Conservation (phyloP, 2,888 invertebrate species). For the Elmis aenea region DNA sequence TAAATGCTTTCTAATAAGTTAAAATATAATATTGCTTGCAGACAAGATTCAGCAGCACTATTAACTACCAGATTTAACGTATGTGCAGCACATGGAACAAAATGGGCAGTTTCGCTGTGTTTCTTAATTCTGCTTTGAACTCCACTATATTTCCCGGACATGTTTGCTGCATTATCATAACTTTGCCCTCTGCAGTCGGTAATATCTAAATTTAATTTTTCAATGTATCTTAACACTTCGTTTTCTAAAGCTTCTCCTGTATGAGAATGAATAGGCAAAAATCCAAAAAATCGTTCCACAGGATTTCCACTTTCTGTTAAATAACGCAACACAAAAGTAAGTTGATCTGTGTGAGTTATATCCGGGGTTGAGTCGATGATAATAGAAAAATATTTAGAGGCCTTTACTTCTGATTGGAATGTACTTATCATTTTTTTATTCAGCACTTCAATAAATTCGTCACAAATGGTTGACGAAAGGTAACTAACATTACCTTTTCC, state of each 20-base stretch:
- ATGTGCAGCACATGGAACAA: conserved; percentile 20
- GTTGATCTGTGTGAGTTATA: conserved; percentile 24
- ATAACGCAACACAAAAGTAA: conserved; percentile 28
- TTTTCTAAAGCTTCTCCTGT: no score
- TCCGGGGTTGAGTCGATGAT: conserved; percentile 29
- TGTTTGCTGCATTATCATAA: conserved; percentile 10
- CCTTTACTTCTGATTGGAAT: conserved; percentile 22
- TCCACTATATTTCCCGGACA: conserved; percentile 16
- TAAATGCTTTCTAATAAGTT: no score
- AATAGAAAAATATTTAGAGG: conserved; percentile 20
- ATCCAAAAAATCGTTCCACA: conserved; percentile 22
- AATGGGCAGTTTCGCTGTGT: conserved; percentile 2
- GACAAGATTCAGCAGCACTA: no score
- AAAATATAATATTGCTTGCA: no score
- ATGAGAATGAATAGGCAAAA: conserved; percentile 19
- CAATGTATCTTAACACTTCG: no score
- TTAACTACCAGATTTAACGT: conserved; percentile 18
- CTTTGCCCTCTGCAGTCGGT: conserved; percentile 1
- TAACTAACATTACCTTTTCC: conserved; percentile 23
- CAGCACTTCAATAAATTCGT: conserved; percentile 28
- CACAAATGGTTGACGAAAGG: conserved; percentile 25
- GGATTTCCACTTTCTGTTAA: conserved; percentile 7
- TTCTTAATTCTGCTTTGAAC: conserved; percentile 2
- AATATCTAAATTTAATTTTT: background rate
- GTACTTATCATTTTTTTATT: conserved; percentile 14